Evolutionary conservation across 2,113 vertebrate genomes (phyloP).

Genomic region (Nannospalax galili): DNA sequence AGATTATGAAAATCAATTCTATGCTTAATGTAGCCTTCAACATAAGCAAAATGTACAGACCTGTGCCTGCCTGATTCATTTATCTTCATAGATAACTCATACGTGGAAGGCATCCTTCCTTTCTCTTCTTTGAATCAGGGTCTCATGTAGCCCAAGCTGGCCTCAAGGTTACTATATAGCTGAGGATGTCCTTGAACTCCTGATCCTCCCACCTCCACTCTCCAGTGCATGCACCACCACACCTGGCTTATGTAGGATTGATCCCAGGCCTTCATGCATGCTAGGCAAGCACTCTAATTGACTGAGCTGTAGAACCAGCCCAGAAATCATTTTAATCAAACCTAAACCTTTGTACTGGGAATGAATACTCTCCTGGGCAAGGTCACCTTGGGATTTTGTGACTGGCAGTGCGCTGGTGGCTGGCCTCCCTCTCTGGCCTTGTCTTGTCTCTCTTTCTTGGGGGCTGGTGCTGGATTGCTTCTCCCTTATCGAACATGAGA

Average conservation of each 20-base stretch:
- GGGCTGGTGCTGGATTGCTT: constrained; percentile 89
- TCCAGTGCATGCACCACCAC: neutral
- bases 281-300: neutral
- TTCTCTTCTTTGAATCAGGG: neutral
- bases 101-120: neutral
- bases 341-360: neutral
- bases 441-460: constrained; percentile 86
- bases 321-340: neutral
- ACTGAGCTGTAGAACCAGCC: neutral
- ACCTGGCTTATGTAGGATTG: neutral
- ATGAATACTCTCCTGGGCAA: neutral
- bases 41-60: neutral
- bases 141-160: neutral
- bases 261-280: neutral
- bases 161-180: neutral
- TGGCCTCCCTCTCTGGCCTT: constrained; percentile 86
- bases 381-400: constrained; percentile 87
- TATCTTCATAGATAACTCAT: neutral
- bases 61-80: neutral
- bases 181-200: neutral
- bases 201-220: neutral
- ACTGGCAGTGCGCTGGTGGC: constrained; percentile 83
- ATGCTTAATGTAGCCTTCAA: neutral
- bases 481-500: constrained; percentile 95
- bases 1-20: neutral